A percentile compares a stretch with the other conserved stretches of the same genome.
Conservation (phyloP, 2,888 invertebrate species). For the Napeogenes inachia region DNA sequence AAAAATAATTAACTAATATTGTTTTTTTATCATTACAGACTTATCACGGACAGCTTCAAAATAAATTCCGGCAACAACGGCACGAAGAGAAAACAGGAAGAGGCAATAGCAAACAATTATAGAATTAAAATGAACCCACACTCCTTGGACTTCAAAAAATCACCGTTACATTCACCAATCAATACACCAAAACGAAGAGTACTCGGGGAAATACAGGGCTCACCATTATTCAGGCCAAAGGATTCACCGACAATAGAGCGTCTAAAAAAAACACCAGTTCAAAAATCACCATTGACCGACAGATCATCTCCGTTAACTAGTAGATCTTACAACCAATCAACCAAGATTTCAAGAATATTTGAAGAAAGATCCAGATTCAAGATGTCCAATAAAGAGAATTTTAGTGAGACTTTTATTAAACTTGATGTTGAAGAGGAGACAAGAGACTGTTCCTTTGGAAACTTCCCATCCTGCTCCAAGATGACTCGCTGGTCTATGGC, state of each 20-base stretch:
- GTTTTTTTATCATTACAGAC: constrained; percentile 47
- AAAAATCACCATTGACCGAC: constrained; percentile 38
- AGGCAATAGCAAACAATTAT: constrained; percentile 53
- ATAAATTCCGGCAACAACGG: constrained; percentile 72
- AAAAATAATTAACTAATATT: not conserved
- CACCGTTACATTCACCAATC: constrained; percentile 45
- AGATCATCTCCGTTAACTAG: constrained; percentile 35
- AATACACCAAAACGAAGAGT: constrained; percentile 52
- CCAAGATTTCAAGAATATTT: constrained; percentile 55
- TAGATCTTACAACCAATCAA: constrained; percentile 33
- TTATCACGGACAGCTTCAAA: constrained; percentile 74
- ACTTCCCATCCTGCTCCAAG: constrained; percentile 39
- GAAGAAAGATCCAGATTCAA: constrained; percentile 60
- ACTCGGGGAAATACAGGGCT: constrained; percentile 51
- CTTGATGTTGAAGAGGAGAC: constrained; percentile 63
- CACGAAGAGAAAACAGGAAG: constrained; percentile 62
- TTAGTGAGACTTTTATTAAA: constrained; percentile 45
- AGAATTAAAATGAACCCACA: constrained; percentile 66
- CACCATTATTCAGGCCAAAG: constrained; percentile 33
- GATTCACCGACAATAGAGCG: constrained; percentile 48
- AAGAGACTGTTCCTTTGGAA: constrained; percentile 56
- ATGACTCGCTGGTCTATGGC: constrained; percentile 45
- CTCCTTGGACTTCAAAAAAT: constrained; percentile 54
- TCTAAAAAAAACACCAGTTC: constrained; percentile 41
- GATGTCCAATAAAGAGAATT: constrained; percentile 50